Conservation (phyloP, 2,888 invertebrate genomes). For the Ophion costatus region DNA sequence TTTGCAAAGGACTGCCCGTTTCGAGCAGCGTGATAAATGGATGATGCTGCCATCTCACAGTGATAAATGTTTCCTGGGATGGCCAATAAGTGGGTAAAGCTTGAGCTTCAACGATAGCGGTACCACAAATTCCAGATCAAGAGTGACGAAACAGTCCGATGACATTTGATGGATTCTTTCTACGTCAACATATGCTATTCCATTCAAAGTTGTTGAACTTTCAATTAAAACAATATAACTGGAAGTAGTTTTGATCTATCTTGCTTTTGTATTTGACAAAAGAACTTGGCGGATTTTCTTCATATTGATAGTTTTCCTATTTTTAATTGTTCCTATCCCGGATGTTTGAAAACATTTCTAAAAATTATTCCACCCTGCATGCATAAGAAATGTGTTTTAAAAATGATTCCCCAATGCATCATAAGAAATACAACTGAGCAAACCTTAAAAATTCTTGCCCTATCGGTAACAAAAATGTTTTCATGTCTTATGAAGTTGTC, state of each 20-base stretch:
- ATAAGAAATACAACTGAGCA: too few relatives aligned
- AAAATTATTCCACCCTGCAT: too few relatives aligned
- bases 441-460: too few relatives aligned
- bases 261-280: neutral
- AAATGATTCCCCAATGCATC: too few relatives aligned
- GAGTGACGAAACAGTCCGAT: neutral
- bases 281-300: neutral
- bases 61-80: conserved; percentile 6
- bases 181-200: neutral
- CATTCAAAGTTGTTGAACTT: neutral
- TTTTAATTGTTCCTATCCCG: neutral
- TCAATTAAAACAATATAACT: neutral
- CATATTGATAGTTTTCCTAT: neutral
- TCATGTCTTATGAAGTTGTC: too few relatives aligned
- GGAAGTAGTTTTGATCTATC: neutral
- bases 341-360: neutral
- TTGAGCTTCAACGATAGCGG: neutral
- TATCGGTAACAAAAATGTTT: too few relatives aligned
- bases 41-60: neutral
- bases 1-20: neutral
- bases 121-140: neutral
- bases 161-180: neutral
- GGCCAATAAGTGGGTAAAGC: neutral
- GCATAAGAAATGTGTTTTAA: too few relatives aligned
- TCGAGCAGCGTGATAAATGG: neutral